Evolutionary conservation across 2,113 vertebrate genomes (phyloP).

Genomic region (Casuarius casuarius): DNA sequence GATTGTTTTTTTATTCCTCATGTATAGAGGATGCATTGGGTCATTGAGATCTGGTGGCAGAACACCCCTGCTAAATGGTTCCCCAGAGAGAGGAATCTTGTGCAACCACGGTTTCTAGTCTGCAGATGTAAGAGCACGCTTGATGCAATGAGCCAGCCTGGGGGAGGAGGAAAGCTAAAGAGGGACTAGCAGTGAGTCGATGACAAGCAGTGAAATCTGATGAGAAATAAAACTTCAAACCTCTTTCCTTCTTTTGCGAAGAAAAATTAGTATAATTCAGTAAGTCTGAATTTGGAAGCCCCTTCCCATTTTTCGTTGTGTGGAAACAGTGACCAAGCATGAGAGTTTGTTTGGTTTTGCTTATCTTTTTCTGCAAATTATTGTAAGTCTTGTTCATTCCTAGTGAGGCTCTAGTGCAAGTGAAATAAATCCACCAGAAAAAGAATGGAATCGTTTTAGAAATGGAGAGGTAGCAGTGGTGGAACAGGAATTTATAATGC

Average conservation of each 20-base stretch:
- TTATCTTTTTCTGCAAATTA: background rate
- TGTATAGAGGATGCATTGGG: no score
- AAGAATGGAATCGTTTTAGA: background rate
- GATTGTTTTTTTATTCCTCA: background rate
- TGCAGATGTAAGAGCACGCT: background rate
- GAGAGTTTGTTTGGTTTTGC: background rate
- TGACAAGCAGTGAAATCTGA: background rate
- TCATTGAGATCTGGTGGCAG: background rate
- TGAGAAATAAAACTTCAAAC: background rate
- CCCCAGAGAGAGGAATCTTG: background rate
- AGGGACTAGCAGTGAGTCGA: no score
- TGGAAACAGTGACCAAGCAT: background rate
- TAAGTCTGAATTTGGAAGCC: background rate
- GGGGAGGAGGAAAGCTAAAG: background rate
- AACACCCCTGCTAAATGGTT: no score
- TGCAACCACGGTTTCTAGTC: no score
- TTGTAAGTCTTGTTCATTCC: background rate
- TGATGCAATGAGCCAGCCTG: background rate
- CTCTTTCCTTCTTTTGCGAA: background rate
- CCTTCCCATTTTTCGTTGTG: background rate
- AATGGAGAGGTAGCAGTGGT: background rate
- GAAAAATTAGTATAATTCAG: constrained; percentile 6
- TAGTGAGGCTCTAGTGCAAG: background rate
- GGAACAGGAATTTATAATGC: background rate
- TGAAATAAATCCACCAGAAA: background rate